Conservation (phyloP, 1,140 invertebrate species). For the Megalonaias nervosa region DNA sequence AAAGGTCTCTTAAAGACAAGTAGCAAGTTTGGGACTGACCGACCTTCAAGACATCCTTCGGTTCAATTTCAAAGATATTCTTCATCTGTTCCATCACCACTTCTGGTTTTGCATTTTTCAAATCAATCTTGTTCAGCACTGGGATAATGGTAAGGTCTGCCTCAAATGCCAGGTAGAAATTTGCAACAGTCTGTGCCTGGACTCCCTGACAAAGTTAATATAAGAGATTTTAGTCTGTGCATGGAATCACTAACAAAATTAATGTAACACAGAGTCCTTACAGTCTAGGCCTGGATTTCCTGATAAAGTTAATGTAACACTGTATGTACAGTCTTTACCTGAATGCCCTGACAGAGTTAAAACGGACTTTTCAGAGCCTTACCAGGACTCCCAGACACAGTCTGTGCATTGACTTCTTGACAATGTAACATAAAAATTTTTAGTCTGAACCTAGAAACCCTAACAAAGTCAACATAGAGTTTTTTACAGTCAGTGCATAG, state of each 20-base stretch:
- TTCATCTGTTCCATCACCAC: conserved; percentile 84
- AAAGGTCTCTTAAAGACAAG: not conserved
- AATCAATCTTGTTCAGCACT: conserved; percentile 97
- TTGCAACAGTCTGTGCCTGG: conserved; percentile 98
- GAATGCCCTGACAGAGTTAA: not conserved
- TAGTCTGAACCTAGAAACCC: no score
- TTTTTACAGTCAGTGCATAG: conserved; percentile 94
- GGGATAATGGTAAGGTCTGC: conserved; percentile 89
- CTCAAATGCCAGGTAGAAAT: conserved; percentile 93
- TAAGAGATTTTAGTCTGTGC: not conserved
- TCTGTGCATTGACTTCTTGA: no score
- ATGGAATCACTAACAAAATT: not conserved
- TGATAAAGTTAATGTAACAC: no score
- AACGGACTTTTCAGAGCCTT: not conserved
- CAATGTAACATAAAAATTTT: no score
- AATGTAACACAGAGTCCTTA: no score
- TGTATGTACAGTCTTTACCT: no score
- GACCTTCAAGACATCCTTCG: conserved; percentile 79
- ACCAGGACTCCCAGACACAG: no score
- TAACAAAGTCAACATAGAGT: no score
- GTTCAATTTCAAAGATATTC: conserved; percentile 87
- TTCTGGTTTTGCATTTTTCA: conserved; percentile 91
- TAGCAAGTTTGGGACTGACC: not conserved
- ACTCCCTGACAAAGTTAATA: conserved; percentile 77
- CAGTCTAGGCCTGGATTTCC: no score